Base-by-base conservation (phyloP, 2,113 vertebrate species). In the Pao palembangensis region DNA sequence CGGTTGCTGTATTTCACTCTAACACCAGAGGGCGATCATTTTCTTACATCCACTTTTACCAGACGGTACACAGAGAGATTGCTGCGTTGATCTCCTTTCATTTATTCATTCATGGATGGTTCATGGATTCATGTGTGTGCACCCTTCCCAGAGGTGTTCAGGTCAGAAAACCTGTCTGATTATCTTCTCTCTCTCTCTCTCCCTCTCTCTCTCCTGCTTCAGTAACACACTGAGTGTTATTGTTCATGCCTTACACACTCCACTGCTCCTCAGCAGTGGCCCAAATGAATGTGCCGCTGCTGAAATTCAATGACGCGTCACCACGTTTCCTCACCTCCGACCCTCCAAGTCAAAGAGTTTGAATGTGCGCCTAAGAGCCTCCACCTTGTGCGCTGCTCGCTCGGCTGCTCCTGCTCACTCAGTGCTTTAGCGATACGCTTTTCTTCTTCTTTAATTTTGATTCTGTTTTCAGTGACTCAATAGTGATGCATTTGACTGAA, bases 401-500 rank as follows among this genome's bases (percentile, higher is more conserved):
- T 78, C 75, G 47, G 69, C 79, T 76, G 71, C 74, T 76, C 75
- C 66, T 55, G 75, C 67, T 75, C 51, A 71, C 61, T 67, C 69
- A 70, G 55, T 71, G 81, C 81, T 85, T 85, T 58, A 73, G 69
- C 59, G 1, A 59, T 66, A 83, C 58, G 82, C 61, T 73, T 47
- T 47, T 47, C 15, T 47, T 47, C 14, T 46, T 46, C 11, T 47
- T 17, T 8, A 4, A 47, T n/a, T 47, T 17, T 47, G n/a, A n/a
- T 52, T 52, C 12, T 52, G 15, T 28, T 82, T 80, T 73, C 71
- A 75, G 64, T 58, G 52, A 71, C 38, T 78, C 78, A 79, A 71
- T 78, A 66, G 77, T 84, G 74, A 85, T 88, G 80, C 82, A 74
- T 88, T 85, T 82, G 89, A 91, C 89, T 91, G 90, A 91, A 88